A percentile compares a stretch with the other conserved stretches of the same genome.
Conservation (phyloP, 2,113 vertebrate species). For the Myanophis thanlyinensis region DNA sequence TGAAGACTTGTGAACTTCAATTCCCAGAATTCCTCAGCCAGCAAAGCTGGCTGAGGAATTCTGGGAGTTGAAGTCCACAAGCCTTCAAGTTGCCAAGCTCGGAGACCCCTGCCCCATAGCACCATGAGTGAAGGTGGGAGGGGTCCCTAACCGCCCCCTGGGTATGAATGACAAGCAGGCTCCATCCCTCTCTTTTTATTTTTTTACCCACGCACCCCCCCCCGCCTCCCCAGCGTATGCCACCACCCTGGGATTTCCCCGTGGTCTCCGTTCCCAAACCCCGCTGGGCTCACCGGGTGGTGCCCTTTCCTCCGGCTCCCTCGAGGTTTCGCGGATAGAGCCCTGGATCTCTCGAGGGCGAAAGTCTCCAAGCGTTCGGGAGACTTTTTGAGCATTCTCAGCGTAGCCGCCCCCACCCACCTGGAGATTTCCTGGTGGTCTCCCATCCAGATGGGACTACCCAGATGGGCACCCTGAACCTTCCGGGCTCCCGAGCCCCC, state of each 20-base stretch:
- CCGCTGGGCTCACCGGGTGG: background rate
- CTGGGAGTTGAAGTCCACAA: no score
- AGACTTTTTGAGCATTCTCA: background rate
- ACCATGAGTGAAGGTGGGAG: no score
- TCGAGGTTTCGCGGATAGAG: background rate
- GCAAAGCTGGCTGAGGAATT: no score
- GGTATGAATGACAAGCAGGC: no score
- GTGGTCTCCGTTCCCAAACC: background rate
- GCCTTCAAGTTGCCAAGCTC: no score
- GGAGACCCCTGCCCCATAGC: no score
- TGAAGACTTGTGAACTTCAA: no score
- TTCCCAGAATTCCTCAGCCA: no score
- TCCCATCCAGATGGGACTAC: background rate
- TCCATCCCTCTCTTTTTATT: no score
- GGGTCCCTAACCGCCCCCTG: no score
- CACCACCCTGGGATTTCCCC: background rate
- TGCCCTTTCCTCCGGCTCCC: background rate
- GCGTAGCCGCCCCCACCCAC: accelerated
- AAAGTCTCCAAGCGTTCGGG: background rate
- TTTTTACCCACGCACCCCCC: no score
- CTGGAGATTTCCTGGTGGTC: background rate
- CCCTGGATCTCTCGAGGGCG: background rate
- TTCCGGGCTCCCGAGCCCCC: background rate
- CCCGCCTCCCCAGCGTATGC: background rate
- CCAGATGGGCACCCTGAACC: background rate